These are phyloP conservation scores for Drosophila paranaensis DNA, from an alignment of 2,888 invertebrate genomes.

Conservation along the genomic window DNA sequence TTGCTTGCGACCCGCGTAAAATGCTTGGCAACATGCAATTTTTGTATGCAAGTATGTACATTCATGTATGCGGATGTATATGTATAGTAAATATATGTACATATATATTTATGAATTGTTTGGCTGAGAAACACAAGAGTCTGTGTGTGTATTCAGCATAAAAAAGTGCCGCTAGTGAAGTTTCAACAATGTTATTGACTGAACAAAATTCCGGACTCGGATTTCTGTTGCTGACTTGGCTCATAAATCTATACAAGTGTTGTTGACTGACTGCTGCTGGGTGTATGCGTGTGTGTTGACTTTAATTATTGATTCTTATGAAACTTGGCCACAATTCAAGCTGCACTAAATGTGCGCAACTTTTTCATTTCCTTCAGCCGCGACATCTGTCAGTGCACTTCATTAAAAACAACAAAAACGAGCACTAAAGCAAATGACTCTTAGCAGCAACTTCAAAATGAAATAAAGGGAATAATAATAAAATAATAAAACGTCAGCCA, in stretches of 20 bases:
- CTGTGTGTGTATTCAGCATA: conserved; percentile 20
- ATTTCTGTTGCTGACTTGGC: conserved; percentile 51
- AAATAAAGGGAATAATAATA: conserved; percentile 16
- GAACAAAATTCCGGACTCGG: conserved; percentile 38
- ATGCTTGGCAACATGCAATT: conserved; percentile 2
- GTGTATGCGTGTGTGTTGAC: conserved; percentile 1
- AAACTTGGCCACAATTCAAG: conserved; percentile 43
- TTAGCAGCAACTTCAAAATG: conserved; percentile 43
- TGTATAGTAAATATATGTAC: conserved; percentile 8
- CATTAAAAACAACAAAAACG: conserved; percentile 49
- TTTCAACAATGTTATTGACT: conserved; percentile 65
- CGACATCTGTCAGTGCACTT: conserved; percentile 54
- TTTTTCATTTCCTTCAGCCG: conserved; percentile 10
- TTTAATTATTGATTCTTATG: conserved; percentile 59
- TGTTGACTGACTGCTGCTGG: conserved; percentile 41
- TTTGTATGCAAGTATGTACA: conserved; percentile 13
- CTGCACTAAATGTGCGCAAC: conserved; percentile 8
- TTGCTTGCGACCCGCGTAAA: conserved; percentile 3
- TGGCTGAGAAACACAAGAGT: conserved; percentile 34
- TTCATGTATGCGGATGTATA: neutral
- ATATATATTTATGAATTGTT: conserved; percentile 30
- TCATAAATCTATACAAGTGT: conserved; percentile 52
- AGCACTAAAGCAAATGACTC: conserved; percentile 48
- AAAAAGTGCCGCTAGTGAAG: conserved; percentile 47
- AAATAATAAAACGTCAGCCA: conserved; percentile 12